phyloP scores from a whole-genome alignment of 2,113 vertebrate genomes.

The Vulpes lagopus region DNA sequence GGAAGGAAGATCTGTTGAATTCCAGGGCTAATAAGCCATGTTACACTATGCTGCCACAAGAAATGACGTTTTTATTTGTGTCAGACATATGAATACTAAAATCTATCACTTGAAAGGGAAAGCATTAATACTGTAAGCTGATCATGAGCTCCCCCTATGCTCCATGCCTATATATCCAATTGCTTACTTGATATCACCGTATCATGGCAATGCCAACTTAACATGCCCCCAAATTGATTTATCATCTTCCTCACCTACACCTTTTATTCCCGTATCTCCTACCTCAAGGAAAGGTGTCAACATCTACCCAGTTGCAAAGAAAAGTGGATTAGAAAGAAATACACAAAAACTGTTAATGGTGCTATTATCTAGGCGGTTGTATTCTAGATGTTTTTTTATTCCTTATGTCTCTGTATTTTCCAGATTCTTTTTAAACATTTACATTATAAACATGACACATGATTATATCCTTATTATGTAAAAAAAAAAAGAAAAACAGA shows the following conservation, averaged over 20 bases:
- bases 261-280: neutral
- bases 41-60: neutral
- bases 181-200: neutral
- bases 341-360: neutral
- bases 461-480: neutral
- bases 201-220: neutral
- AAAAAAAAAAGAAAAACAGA: slow-evolving; percentile 33
- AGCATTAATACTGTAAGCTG: neutral
- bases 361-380: neutral
- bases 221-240: neutral
- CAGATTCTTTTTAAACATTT: slow-evolving; percentile 27
- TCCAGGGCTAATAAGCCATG: neutral
- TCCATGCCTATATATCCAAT: neutral
- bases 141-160: neutral
- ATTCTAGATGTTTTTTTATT: slow-evolving; percentile 27
- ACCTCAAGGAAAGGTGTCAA: neutral
- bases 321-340: neutral
- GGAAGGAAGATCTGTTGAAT: neutral
- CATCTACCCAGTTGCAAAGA: neutral
- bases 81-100: slow-evolving; percentile 59
- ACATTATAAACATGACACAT: neutral
- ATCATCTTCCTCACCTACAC: neutral
- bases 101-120: slow-evolving; percentile 44
- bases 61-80: slow-evolving; percentile 36
- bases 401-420: neutral